phyloP scores from a whole-genome alignment of 1,140 invertebrate genomes.

The Ptiloglossa arizonensis region DNA sequence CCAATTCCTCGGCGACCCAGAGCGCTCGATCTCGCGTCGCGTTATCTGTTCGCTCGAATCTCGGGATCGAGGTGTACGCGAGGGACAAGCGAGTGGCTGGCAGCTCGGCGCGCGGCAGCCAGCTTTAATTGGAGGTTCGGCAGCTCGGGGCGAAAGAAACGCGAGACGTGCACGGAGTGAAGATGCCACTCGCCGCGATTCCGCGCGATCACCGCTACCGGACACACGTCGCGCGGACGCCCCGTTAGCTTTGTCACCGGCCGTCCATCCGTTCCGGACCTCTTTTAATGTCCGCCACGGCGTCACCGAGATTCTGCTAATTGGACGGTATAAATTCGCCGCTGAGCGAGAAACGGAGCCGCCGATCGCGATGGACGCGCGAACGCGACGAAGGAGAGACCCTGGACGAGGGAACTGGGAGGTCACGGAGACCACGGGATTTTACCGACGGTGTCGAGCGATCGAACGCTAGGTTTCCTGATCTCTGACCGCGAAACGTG shows the following conservation, averaged over 20 bases:
- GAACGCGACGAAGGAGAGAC: background rate
- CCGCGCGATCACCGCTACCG: slow-evolving; percentile 40
- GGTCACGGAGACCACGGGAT: no score
- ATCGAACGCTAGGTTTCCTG: no score
- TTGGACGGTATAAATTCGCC: slow-evolving; percentile 75
- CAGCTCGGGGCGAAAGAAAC: slow-evolving; percentile 38
- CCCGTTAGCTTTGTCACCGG: slow-evolving; percentile 76
- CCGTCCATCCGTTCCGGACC: slow-evolving; percentile 53
- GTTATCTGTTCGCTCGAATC: slow-evolving; percentile 40
- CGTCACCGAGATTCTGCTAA: slow-evolving; percentile 70
- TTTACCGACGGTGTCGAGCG: no score
- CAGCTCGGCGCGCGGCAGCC: background rate
- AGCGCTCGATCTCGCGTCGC: background rate
- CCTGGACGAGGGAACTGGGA: no score
- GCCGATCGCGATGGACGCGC: background rate
- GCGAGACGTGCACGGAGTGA: slow-evolving; percentile 33
- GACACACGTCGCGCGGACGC: slow-evolving; percentile 57
- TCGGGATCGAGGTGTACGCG: slow-evolving; percentile 20
- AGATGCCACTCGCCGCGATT: slow-evolving; percentile 37
- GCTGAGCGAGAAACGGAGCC: background rate
- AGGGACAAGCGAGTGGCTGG: background rate
- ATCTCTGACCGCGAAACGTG: no score
- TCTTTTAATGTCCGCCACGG: slow-evolving; percentile 66
- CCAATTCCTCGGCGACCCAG: background rate
- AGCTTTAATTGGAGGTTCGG: slow-evolving; percentile 59